Conservation (phyloP, 2,888 invertebrate species). For the Acronicta leporina region DNA sequence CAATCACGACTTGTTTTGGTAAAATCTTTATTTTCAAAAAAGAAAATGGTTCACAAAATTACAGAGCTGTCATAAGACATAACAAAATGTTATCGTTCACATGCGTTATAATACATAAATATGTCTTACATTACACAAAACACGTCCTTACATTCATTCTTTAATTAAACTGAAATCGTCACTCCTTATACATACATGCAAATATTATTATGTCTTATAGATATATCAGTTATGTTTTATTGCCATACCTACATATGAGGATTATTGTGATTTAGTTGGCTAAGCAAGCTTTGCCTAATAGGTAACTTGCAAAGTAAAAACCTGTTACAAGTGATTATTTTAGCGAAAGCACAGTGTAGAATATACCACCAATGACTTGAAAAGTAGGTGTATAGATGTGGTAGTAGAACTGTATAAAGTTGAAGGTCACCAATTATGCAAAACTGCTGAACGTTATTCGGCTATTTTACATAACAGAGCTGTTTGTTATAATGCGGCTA, state of each 20-base stretch:
- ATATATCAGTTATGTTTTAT: slow-evolving; percentile 33
- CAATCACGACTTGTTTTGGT: slow-evolving; percentile 60
- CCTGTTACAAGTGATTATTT: not conserved
- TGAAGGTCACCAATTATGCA: too few species aligned
- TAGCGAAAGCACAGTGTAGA: too few species aligned
- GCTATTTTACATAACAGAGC: too few species aligned
- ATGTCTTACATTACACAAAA: slow-evolving; percentile 52
- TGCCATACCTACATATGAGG: slow-evolving; percentile 42
- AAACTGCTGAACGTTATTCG: too few species aligned
- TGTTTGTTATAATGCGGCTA: too few species aligned
- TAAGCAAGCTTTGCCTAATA: not conserved
- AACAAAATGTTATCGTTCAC: slow-evolving; percentile 67
- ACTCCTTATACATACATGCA: slow-evolving; percentile 17
- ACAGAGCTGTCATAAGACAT: slow-evolving; percentile 71
- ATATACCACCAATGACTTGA: too few species aligned
- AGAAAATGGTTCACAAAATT: slow-evolving; percentile 76
- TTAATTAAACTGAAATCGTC: slow-evolving; percentile 26
- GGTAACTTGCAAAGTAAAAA: not conserved
- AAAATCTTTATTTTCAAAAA: slow-evolving; percentile 82
- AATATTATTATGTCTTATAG: slow-evolving; percentile 32
- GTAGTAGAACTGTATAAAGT: too few species aligned
- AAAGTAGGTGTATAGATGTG: too few species aligned
- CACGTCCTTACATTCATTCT: slow-evolving; percentile 43
- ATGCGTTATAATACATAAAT: slow-evolving; percentile 59
- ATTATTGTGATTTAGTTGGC: not conserved